A percentile compares a stretch with the other conserved stretches of the same genome.
These are phyloP conservation scores for Agrypnia vestita DNA, from an alignment of 1,140 invertebrate genomes.

Conservation along the genomic window DNA sequence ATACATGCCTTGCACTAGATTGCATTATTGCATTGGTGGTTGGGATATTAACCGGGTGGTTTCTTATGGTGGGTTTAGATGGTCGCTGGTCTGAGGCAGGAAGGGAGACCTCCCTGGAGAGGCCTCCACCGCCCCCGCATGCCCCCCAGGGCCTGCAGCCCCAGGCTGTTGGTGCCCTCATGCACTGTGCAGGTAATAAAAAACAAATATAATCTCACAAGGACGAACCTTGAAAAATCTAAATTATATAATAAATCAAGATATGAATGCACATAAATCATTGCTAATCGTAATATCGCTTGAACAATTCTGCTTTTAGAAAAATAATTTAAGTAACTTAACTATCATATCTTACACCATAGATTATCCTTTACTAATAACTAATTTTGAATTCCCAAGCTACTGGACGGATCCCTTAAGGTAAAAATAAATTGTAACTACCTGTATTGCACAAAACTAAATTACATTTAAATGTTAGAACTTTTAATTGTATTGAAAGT, in stretches of 20 bases:
- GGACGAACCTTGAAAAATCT: not conserved
- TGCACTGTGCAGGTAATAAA: constrained; percentile 85
- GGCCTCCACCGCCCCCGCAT: constrained; percentile 76
- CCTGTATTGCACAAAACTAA: no score
- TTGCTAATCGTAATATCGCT: no score
- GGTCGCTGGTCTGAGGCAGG: constrained; percentile 65
- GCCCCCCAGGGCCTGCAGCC: constrained; percentile 68
- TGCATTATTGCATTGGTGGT: constrained; percentile 48
- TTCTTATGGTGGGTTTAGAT: constrained; percentile 62
- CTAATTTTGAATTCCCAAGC: constrained; percentile 41
- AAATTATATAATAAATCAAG: not conserved
- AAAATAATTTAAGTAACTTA: no score
- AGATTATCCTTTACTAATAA: not conserved
- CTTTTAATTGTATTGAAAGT: no score
- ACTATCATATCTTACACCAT: no score
- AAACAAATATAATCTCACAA: constrained; percentile 9
- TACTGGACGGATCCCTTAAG: constrained; percentile 60
- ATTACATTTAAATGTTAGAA: no score
- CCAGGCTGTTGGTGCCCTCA: constrained; percentile 84
- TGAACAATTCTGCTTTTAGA: no score
- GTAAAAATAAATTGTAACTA: constrained; percentile 45
- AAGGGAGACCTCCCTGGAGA: constrained; percentile 71
- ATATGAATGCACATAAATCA: not conserved
- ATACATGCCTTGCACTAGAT: no score
- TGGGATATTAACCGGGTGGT: constrained; percentile 49